Conservation (phyloP, 2,888 invertebrate species). For the Trissoscelio sp. region DNA sequence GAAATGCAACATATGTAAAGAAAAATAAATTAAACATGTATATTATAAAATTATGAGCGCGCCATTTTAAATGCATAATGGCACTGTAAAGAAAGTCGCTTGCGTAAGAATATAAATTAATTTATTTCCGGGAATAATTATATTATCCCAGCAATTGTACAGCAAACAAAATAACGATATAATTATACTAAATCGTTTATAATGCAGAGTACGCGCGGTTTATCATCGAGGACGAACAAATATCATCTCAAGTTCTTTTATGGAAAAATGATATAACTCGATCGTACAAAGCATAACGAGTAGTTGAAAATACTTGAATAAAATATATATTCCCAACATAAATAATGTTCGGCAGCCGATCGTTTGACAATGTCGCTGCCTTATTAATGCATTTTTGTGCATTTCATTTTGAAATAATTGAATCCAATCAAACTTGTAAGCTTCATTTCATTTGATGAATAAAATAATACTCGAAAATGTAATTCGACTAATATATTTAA, state of each 20-base stretch:
- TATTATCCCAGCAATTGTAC: conserved; percentile 30
- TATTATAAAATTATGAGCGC: conserved; percentile 50
- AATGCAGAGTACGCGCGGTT: conserved; percentile 5
- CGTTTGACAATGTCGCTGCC: conserved; percentile 4
- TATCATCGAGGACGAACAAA: neutral
- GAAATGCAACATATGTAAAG: too few species aligned
- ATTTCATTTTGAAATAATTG: conserved; percentile 19
- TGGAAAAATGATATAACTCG: conserved; percentile 7
- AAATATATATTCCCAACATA: conserved; percentile 1
- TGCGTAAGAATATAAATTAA: conserved; percentile 46
- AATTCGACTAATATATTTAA: conserved; percentile 50
- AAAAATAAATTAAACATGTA: conserved; percentile 44
- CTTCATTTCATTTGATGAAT: conserved; percentile 26
- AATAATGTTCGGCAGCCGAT: neutral
- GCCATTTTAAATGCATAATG: conserved; percentile 39
- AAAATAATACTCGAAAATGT: conserved; percentile 33
- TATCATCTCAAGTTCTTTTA: neutral
- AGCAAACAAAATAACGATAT: conserved; percentile 25
- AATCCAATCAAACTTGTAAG: conserved; percentile 33
- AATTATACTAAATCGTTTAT: conserved; percentile 23
- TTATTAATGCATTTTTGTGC: conserved; percentile 29
- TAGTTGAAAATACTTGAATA: conserved; percentile 2
- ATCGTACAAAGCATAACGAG: neutral
- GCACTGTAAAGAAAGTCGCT: conserved; percentile 41
- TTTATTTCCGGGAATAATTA: conserved; percentile 44